Percentiles rank a stretch among this genome's conserved stretches.
These are phyloP conservation scores for Octonoba sinensis DNA, from an alignment of 2,888 invertebrate species.

Conservation along the genomic window DNA sequence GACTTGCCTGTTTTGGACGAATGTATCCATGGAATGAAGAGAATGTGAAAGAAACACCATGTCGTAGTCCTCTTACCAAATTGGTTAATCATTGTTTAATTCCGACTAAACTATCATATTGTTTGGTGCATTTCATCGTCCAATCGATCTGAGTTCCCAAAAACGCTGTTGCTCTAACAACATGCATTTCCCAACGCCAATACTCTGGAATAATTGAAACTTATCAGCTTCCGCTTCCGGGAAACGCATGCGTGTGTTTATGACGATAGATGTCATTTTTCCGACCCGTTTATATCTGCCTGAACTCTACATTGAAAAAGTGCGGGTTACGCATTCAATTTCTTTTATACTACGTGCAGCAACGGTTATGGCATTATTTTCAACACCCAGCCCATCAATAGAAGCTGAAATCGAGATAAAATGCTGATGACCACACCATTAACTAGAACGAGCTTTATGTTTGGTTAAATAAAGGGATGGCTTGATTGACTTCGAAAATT, in stretches of 20 bases:
- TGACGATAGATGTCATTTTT: constrained; percentile 48
- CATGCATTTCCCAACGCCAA: neutral
- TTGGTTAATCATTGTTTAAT: neutral
- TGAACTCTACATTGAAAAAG: constrained; percentile 23
- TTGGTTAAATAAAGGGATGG: too few species aligned
- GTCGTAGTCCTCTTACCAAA: neutral
- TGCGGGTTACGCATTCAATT: neutral
- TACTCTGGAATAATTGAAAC: constrained; percentile 36
- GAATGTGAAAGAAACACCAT: too few species aligned
- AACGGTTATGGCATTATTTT: too few species aligned
- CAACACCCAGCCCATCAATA: too few species aligned
- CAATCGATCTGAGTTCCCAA: neutral
- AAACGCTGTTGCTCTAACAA: neutral
- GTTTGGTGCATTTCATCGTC: too few species aligned
- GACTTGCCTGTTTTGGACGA: too few species aligned
- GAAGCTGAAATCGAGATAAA: too few species aligned
- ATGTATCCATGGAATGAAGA: too few species aligned
- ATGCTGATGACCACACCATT: too few species aligned
- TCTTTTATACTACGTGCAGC: neutral
- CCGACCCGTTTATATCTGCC: constrained; percentile 28
- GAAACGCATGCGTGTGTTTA: constrained; percentile 45
- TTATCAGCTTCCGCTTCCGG: constrained; percentile 51
- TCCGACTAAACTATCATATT: neutral
- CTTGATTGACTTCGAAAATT: too few species aligned
- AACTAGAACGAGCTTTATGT: too few species aligned